Evolutionary conservation across 2,888 invertebrate species (phyloP).

Genomic region (Gymnosoma rotundatum): DNA sequence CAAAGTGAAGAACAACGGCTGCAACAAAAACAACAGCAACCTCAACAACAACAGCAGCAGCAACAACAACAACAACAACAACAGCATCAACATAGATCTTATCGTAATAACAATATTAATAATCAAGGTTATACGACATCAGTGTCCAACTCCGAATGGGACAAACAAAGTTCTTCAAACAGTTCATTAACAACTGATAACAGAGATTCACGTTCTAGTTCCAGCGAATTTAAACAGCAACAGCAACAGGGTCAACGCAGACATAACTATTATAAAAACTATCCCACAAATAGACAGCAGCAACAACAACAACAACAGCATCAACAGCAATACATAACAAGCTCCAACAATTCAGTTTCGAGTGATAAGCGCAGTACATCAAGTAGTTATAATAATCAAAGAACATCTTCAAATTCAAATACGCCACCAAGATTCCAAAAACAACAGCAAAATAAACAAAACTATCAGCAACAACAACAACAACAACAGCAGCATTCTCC

Average conservation of each 20-base stretch:
- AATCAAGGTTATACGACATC: slow-evolving; percentile 45
- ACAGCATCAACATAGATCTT: slow-evolving; percentile 23
- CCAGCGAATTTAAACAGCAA: slow-evolving; percentile 73
- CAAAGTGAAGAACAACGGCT: slow-evolving; percentile 75
- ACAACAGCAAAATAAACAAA: slow-evolving; percentile 74
- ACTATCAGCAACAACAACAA: slow-evolving; percentile 43
- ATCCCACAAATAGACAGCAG: slow-evolving; percentile 66
- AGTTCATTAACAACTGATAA: slow-evolving; percentile 77
- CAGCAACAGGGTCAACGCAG: slow-evolving; percentile 67
- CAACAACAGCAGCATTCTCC: slow-evolving; percentile 51
- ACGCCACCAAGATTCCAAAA: slow-evolving; percentile 77
- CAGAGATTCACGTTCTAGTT: slow-evolving; percentile 75
- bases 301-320: slow-evolving; percentile 68
- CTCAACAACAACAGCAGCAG: slow-evolving; percentile 47
- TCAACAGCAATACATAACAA: slow-evolving; percentile 73
- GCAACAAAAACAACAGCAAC: slow-evolving; percentile 72
- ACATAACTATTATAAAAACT: slow-evolving; percentile 63
- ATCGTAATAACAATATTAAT: slow-evolving; percentile 49
- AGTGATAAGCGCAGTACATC: slow-evolving; percentile 72
- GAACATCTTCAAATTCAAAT: slow-evolving; percentile 69
- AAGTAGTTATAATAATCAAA: slow-evolving; percentile 75
- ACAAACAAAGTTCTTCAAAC: slow-evolving; percentile 78
- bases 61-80: slow-evolving; percentile 1
- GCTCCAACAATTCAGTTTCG: slow-evolving; percentile 67
- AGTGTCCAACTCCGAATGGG: slow-evolving; percentile 76